Evolutionary conservation across 2,113 vertebrate genomes (phyloP), one percentile per base, ranked within the genome.

Genomic region (Lampris incognitus): DNA sequence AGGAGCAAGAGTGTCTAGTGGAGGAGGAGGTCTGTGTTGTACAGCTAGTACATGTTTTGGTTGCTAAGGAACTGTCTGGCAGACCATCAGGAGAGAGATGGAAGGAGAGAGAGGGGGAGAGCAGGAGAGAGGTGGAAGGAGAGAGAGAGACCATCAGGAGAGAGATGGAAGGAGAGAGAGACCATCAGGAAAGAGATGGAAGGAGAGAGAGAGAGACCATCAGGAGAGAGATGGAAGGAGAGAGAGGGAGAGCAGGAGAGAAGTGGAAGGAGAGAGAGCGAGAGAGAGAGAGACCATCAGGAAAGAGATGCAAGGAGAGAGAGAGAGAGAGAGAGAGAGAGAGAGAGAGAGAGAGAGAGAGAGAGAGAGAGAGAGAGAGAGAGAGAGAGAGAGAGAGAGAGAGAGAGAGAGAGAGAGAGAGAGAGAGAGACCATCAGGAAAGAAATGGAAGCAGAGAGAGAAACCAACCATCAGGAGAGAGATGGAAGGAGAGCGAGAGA

Each of bases 61-160:
- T 92, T 92, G 90, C 90, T 88, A 80, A 90, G 90, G 69, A 90
- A 91, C 90, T 83, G 81, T 84, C 82, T 79, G 87, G 74, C 64
- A 76, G 76, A 83, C 62, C 59, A 46, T 85, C 79, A 77, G 54
- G 84, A 75, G 42, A 88, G 64, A 38, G 56, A 82, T 51, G 24
- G 41, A 48, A 4, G 24, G 10, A 36, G 44, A 64, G 44, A 9
- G 44, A 64, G 42, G 48, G 3, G 24, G 42, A 24, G 41, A 48
- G 62, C 13, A 13, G 48, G 41, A 46, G 41, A 64, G 62, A 54
- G 50, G 55, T 24, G 52, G 40, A 66, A 40, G 64, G 59, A 82
- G 36, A 74, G 52, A 77, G 66, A 85, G 84, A 77, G 67, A 84
- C 83, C 76, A 81, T 81, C 55, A 72, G 49, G 50, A 6, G 13